phyloP scores from a whole-genome alignment of 2,113 vertebrate genomes.

The Paramormyrops kingsleyae region DNA sequence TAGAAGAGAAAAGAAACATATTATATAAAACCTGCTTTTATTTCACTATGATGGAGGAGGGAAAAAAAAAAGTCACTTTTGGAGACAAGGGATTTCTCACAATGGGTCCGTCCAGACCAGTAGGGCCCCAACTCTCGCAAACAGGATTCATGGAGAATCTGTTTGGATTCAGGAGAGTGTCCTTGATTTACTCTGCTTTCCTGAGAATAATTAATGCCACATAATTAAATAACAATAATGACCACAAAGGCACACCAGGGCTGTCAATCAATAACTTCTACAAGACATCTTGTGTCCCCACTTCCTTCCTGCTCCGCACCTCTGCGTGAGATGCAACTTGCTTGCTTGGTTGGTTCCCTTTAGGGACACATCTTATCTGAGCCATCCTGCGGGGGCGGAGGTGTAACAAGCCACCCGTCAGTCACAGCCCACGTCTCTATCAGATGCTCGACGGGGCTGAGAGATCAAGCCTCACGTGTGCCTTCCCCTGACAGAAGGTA shows the following conservation, averaged over 20 bases:
- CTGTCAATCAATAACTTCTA: constrained; percentile 36
- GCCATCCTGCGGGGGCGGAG: background rate
- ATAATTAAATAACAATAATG: background rate
- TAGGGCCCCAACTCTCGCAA: background rate
- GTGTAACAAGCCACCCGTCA: background rate
- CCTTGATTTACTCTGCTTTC: background rate
- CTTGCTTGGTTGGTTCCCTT: constrained; percentile 47
- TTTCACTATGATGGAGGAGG: background rate
- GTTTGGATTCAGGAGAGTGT: background rate
- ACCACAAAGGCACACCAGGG: constrained; percentile 20
- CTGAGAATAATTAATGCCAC: constrained; percentile 3
- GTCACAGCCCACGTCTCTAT: background rate
- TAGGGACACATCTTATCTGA: background rate
- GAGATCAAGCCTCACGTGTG: background rate
- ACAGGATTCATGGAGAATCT: background rate
- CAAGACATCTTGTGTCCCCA: background rate
- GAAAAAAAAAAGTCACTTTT: background rate
- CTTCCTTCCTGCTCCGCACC: background rate
- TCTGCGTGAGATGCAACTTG: constrained; percentile 14
- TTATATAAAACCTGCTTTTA: background rate
- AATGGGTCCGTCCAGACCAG: background rate
- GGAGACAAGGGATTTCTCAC: background rate
- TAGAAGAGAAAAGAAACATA: background rate
- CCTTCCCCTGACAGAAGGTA: background rate
- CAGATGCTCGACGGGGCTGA: background rate